Conservation (phyloP, 1,140 invertebrate species). For the Tetragnatha versicolor region DNA sequence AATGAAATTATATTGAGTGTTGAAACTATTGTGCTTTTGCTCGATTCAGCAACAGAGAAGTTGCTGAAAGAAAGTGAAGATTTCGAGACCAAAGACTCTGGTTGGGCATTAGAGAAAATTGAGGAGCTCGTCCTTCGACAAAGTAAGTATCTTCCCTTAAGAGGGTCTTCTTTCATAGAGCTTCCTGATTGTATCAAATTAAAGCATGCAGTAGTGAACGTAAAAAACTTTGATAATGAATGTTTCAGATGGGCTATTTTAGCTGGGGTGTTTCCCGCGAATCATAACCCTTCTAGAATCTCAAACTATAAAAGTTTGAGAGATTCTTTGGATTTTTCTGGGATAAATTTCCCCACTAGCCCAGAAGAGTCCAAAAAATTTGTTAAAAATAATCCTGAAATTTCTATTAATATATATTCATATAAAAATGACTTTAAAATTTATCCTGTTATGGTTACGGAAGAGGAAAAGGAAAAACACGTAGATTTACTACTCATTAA, state of each 20-base stretch:
- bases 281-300: neutral
- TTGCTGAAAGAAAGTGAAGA: neutral
- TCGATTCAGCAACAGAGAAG: too few species aligned
- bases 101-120: neutral
- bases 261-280: too few species aligned
- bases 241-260: slow-evolving; percentile 31
- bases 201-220: slow-evolving; percentile 11
- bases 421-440: too few species aligned
- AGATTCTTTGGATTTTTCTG: slow-evolving; percentile 65
- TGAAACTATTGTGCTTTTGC: too few species aligned
- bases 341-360: too few species aligned
- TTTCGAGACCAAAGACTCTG: neutral
- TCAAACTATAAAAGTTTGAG: slow-evolving; percentile 57
- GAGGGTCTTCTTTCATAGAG: neutral
- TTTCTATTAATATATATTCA: too few species aligned
- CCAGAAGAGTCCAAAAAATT: too few species aligned
- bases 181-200: neutral
- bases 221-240: slow-evolving; percentile 6
- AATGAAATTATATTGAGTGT: too few species aligned
- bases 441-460: too few species aligned
- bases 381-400: too few species aligned
- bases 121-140: neutral
- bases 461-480: too few species aligned
- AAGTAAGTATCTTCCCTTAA: neutral
- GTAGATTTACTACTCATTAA: too few species aligned